A percentile compares a stretch with the other conserved stretches of the same genome.
Conservation (phyloP, 64 coral and sea anemone genomes). For the Acropora tenuis region DNA sequence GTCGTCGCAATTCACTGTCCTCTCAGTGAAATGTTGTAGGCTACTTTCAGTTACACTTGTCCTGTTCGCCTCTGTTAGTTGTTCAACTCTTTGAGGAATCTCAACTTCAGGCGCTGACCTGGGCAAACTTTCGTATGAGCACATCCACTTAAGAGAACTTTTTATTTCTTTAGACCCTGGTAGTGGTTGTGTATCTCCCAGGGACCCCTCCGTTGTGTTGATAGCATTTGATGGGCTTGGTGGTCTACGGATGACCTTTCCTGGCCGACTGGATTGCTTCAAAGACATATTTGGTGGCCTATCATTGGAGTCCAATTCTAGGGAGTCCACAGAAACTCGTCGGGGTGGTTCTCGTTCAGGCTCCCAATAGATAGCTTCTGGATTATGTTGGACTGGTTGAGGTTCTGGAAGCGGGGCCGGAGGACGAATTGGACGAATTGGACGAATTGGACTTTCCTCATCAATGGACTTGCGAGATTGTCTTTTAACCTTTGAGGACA, state of each 20-base stretch:
- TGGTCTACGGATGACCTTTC: not conserved
- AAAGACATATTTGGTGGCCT: not conserved
- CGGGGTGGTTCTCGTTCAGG: not conserved
- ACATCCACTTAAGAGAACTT: not conserved
- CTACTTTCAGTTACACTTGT: not conserved
- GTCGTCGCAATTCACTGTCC: not conserved
- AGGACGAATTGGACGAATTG: not conserved
- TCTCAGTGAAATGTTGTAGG: not conserved
- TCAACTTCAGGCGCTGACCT: not conserved
- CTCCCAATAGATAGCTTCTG: not conserved
- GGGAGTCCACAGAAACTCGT: not conserved
- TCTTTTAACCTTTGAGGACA: not conserved
- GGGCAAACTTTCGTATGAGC: not conserved
- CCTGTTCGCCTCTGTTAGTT: not conserved
- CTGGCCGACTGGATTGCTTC: not conserved
- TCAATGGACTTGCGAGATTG: not conserved
- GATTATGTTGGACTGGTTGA: not conserved
- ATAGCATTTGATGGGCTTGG: not conserved
- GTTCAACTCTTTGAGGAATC: not conserved
- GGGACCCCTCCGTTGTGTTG: too few relatives aligned
- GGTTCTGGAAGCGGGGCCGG: conserved; percentile 15
- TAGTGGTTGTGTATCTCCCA: not conserved
- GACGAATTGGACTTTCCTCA: too few relatives aligned
- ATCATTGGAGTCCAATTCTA: not conserved
- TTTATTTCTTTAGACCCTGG: not conserved